Evolutionary conservation across 2,888 invertebrate genomes (phyloP).

Genomic region (Cyclophora punctaria): DNA sequence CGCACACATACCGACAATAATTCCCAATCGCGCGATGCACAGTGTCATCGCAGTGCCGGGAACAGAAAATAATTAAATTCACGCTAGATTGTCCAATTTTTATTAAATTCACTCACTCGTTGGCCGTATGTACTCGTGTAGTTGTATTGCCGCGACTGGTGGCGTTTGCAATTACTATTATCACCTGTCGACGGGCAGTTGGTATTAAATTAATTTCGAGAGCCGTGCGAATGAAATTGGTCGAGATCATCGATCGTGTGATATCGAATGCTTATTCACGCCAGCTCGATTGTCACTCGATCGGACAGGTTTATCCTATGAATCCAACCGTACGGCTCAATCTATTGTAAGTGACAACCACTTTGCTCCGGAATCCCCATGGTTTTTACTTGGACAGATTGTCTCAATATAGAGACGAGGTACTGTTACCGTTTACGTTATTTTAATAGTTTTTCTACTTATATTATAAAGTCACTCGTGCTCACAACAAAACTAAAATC

Average conservation of each 20-base stretch:
- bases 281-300: constrained; percentile 30
- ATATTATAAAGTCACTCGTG: too few relatives aligned
- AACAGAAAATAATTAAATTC: neutral
- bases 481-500: too few relatives aligned
- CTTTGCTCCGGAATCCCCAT: too few relatives aligned
- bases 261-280: constrained; percentile 20
- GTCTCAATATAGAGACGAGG: too few relatives aligned
- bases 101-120: constrained; percentile 1
- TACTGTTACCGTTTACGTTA: too few relatives aligned
- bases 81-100: constrained; percentile 1
- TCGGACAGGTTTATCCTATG: constrained; percentile 22
- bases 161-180: constrained; percentile 32
- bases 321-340: constrained; percentile 6
- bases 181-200: constrained; percentile 27
- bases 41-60: neutral
- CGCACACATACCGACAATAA: neutral
- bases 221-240: constrained; percentile 8
- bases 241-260: constrained; percentile 3
- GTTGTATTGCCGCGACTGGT: constrained; percentile 20
- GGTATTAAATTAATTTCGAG: constrained; percentile 29
- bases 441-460: too few relatives aligned
- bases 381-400: too few relatives aligned
- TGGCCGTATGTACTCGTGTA: constrained; percentile 1
- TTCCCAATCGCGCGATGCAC: too few relatives aligned
- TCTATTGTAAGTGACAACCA: constrained; percentile 9